Conservation (phyloP, 2,888 invertebrate genomes). For the Amiota mariae region DNA sequence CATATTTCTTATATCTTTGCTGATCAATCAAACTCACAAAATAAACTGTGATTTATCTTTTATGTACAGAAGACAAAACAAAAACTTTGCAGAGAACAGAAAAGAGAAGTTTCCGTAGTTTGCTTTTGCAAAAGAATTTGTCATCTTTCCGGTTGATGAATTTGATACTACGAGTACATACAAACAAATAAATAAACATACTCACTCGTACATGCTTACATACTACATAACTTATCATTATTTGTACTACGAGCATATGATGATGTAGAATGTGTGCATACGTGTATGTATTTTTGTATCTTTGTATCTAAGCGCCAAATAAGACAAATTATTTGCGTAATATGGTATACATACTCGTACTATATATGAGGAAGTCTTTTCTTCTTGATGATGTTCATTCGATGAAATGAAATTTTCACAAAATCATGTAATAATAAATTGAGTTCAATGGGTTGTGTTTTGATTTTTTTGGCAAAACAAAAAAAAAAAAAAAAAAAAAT, state of each 20-base stretch:
- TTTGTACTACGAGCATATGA: neutral
- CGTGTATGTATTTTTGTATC: neutral
- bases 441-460: constrained; percentile 22
- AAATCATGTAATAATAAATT: neutral
- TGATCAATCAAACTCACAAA: constrained; percentile 35
- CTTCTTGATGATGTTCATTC: neutral
- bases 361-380: neutral
- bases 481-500: constrained; percentile 32
- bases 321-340: too few species aligned
- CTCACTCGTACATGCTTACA: too few species aligned
- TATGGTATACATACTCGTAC: too few species aligned
- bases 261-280: neutral
- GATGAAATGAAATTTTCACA: neutral
- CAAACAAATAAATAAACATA: constrained; percentile 54
- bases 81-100: constrained; percentile 34
- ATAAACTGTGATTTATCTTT: constrained; percentile 53
- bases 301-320: neutral
- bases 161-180: constrained; percentile 55
- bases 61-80: constrained; percentile 36
- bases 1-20: too few species aligned
- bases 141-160: constrained; percentile 65
- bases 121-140: constrained; percentile 42
- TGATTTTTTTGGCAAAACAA: constrained; percentile 45
- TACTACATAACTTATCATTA: constrained; percentile 39
- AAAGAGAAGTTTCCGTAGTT: constrained; percentile 39